phyloP scores from a whole-genome alignment of 2,888 invertebrate species.

The Lobophora halterata region DNA sequence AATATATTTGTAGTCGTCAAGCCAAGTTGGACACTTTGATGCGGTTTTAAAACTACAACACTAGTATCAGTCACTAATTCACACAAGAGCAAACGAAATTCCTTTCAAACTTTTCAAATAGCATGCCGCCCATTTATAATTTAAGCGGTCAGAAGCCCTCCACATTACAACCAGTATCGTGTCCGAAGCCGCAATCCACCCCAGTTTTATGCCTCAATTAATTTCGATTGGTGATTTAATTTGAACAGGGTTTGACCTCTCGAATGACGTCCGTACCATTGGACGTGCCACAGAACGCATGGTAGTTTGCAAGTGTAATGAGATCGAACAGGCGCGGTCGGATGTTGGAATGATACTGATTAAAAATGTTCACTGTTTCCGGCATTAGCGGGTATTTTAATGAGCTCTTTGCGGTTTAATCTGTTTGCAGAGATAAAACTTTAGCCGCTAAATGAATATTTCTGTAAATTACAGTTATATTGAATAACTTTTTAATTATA shows the following conservation, averaged over 20 bases:
- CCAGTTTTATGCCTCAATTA: conserved; percentile 54
- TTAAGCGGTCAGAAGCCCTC: conserved; percentile 26
- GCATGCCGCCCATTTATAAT: conserved; percentile 26
- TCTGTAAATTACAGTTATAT: too few species aligned
- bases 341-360: conserved; percentile 37
- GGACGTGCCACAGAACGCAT: too few species aligned
- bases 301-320: conserved; percentile 48
- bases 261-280: conserved; percentile 42
- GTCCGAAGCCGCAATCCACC: conserved; percentile 30
- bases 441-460: conserved; percentile 6
- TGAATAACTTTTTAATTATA: too few species aligned
- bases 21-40: too few species aligned
- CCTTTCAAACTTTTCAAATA: too few species aligned
- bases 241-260: conserved; percentile 51
- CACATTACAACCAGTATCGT: conserved; percentile 38
- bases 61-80: too few species aligned
- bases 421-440: conserved; percentile 12
- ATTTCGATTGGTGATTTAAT: conserved; percentile 54
- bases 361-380: conserved; percentile 35
- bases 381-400: conserved; percentile 18
- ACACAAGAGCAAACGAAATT: conserved; percentile 6
- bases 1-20: conserved; percentile 7
- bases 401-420: conserved; percentile 10
- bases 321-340: conserved; percentile 37
- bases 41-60: too few species aligned